Conservation (phyloP, 2,888 invertebrate species). For the Margaritifera margaritifera region DNA sequence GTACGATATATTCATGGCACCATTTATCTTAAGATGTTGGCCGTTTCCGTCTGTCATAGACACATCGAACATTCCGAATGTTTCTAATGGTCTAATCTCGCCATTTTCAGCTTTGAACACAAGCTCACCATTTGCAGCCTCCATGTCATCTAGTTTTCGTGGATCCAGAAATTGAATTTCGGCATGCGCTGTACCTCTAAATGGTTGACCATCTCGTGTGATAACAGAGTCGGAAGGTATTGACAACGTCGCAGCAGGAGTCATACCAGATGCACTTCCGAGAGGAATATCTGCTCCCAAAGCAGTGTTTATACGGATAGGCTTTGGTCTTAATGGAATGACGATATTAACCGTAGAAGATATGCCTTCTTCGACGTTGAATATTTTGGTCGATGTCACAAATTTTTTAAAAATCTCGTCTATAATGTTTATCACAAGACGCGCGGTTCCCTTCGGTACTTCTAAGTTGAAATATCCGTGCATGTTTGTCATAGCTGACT, state of each 20-base stretch:
- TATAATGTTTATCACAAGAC: slow-evolving; percentile 15
- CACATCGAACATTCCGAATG: slow-evolving; percentile 28
- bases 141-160: slow-evolving; percentile 16
- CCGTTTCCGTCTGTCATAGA: slow-evolving; percentile 15
- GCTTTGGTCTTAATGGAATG: slow-evolving; percentile 21
- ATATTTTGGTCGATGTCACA: slow-evolving; percentile 17
- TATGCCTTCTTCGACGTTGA: slow-evolving; percentile 9
- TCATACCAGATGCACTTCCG: slow-evolving; percentile 4
- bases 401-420: slow-evolving; percentile 20
- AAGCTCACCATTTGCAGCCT: slow-evolving; percentile 27
- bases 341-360: slow-evolving; percentile 6
- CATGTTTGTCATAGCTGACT: slow-evolving; percentile 15
- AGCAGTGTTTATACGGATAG: slow-evolving; percentile 12
- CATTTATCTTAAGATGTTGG: slow-evolving; percentile 14
- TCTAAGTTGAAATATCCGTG: slow-evolving; percentile 22
- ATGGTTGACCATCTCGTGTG: slow-evolving; percentile 16
- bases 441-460: slow-evolving; percentile 8
- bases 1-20: slow-evolving; percentile 15
- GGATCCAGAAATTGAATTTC: slow-evolving; percentile 29
- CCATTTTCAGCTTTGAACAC: slow-evolving; percentile 15
- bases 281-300: slow-evolving; percentile 14
- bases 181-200: slow-evolving; percentile 17
- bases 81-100: slow-evolving; percentile 15
- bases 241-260: slow-evolving; percentile 13
- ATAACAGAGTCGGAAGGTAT: slow-evolving; percentile 18